Conservation (phyloP, 2,113 vertebrate genomes). For the Pongo pygmaeus region DNA sequence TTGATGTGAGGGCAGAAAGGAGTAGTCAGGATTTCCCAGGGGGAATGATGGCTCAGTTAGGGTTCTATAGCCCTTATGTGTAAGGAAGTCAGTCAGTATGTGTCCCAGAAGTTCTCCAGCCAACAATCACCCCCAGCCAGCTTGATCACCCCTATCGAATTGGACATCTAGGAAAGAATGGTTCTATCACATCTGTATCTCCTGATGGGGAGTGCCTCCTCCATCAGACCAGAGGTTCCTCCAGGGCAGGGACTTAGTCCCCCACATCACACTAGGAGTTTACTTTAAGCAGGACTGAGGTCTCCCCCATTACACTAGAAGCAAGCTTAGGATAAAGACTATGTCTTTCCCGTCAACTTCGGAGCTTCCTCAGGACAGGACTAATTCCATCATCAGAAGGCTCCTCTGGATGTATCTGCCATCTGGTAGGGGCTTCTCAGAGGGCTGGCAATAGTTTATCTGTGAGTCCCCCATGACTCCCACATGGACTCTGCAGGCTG, state of each 20-base stretch:
- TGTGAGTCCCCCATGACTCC: background rate
- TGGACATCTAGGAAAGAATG: background rate
- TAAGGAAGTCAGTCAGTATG: background rate
- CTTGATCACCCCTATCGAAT: background rate
- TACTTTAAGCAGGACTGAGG: background rate
- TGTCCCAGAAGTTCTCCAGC: background rate
- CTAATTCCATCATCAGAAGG: background rate
- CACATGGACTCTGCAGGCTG: background rate
- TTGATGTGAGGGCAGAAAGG: background rate
- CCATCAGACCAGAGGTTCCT: background rate
- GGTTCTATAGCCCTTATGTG: background rate
- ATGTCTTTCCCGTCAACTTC: background rate
- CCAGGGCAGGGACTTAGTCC: background rate
- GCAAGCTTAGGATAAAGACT: background rate
- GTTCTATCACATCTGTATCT: background rate
- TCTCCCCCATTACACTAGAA: background rate
- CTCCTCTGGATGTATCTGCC: background rate
- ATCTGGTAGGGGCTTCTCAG: background rate
- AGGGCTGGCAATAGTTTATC: background rate
- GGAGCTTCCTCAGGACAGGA: background rate
- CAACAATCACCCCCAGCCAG: background rate
- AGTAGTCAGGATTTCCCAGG: background rate
- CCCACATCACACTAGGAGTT: background rate
- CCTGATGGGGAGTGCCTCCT: background rate
- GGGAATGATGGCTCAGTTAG: background rate